Evolutionary conservation across 37 sponge, comb jelly and placozoan genomes (phyloP).

Genomic region (Amphimedon queenslandica): DNA sequence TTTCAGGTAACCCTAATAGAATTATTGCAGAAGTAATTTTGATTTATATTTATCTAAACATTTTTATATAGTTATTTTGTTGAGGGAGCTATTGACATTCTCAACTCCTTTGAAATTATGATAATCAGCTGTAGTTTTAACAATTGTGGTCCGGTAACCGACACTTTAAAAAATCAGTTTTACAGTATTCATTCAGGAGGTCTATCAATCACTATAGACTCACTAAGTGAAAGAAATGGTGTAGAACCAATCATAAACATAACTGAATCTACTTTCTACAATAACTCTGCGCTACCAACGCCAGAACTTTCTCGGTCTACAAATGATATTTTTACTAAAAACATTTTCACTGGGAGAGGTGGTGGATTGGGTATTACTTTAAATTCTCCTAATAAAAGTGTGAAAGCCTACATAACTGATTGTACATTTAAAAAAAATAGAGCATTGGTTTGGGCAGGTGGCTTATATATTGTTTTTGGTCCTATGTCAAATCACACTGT

Average conservation of each 20-base stretch:
- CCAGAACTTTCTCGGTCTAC: neutral
- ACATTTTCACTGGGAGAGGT: slow-evolving; percentile 21
- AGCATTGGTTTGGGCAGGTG: slow-evolving; percentile 32
- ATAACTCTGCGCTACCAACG: slow-evolving; percentile 10
- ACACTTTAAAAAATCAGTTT: neutral
- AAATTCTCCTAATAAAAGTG: neutral
- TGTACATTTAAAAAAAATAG: slow-evolving; percentile 15
- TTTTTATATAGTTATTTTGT: slow-evolving; percentile 13
- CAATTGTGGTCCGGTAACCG: slow-evolving; percentile 13
- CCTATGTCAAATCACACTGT: neutral
- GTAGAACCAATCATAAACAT: neutral
- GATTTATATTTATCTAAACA: neutral
- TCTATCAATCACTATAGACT: neutral
- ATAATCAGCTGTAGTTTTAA: slow-evolving; percentile 7
- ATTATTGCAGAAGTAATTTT: too few relatives aligned
- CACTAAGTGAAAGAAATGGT: neutral
- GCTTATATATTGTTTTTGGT: slow-evolving; percentile 18
- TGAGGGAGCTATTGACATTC: slow-evolving; percentile 24
- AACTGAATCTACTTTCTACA: slow-evolving; percentile 10
- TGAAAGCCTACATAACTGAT: neutral
- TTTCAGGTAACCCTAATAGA: slow-evolving; percentile 17
- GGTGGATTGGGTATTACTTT: slow-evolving; percentile 6
- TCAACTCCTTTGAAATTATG: neutral
- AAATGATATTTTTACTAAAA: neutral
- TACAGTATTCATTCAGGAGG: slow-evolving; percentile 15